phyloP scores from a whole-genome alignment of 2,888 invertebrate species.

The Apodemia duryi region DNA sequence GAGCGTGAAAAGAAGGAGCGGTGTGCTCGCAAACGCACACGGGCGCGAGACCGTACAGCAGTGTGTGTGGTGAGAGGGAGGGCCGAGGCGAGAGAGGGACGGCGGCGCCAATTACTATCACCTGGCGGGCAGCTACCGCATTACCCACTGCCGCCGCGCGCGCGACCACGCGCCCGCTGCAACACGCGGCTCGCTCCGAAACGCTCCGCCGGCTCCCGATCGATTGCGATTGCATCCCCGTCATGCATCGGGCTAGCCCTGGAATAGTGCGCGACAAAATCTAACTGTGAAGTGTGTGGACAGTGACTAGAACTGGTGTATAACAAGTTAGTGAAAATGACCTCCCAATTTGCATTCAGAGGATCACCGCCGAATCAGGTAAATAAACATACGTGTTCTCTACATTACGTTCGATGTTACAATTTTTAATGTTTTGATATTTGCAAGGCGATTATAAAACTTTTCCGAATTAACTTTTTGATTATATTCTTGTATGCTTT shows the following conservation, averaged over 20 bases:
- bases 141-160: slow-evolving; percentile 80
- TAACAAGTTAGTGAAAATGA: slow-evolving; percentile 54
- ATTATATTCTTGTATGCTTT: neutral
- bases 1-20: slow-evolving; percentile 78
- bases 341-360: slow-evolving; percentile 75
- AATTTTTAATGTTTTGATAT: neutral
- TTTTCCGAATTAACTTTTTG: neutral
- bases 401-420: slow-evolving; percentile 23
- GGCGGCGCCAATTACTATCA: slow-evolving; percentile 81
- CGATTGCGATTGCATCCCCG: slow-evolving; percentile 52
- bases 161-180: slow-evolving; percentile 71
- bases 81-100: slow-evolving; percentile 65
- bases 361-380: slow-evolving; percentile 70
- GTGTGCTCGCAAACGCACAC: slow-evolving; percentile 60
- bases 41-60: slow-evolving; percentile 38
- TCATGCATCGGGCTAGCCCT: slow-evolving; percentile 38
- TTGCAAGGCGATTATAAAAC: slow-evolving; percentile 21
- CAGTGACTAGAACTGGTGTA: slow-evolving; percentile 46
- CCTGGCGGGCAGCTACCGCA: slow-evolving; percentile 82
- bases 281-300: slow-evolving; percentile 74
- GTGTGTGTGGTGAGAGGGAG: slow-evolving; percentile 74
- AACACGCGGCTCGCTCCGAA: slow-evolving; percentile 43
- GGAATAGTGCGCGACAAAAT: slow-evolving; percentile 52
- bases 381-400: slow-evolving; percentile 20
- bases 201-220: slow-evolving; percentile 31